Evolutionary conservation across 2,797 vertebrate species (phyloP).

Genomic region (Caiman crocodilus): DNA sequence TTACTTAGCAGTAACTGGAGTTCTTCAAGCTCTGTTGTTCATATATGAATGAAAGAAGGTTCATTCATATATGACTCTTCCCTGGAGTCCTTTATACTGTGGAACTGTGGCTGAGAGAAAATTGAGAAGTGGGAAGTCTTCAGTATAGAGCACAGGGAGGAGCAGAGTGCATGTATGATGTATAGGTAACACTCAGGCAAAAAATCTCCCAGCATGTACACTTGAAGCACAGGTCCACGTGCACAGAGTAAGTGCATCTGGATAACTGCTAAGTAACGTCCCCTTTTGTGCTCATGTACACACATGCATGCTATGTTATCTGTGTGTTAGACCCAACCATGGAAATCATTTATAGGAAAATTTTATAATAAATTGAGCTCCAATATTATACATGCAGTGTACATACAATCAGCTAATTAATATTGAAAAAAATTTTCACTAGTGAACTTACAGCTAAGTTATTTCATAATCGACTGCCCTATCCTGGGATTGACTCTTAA

Average conservation of each 20-base stretch:
- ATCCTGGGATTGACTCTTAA: background rate
- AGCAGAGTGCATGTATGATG: too few relatives aligned
- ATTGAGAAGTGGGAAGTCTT: too few relatives aligned
- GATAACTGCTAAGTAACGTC: too few relatives aligned
- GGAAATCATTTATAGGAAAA: background rate
- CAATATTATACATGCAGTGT: background rate
- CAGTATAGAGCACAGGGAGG: too few relatives aligned
- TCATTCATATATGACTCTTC: too few relatives aligned
- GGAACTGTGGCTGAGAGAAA: too few relatives aligned
- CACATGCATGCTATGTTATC: background rate
- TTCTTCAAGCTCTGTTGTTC: too few relatives aligned
- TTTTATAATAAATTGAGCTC: background rate
- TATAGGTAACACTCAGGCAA: too few relatives aligned
- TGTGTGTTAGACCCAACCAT: background rate
- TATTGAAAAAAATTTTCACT: background rate
- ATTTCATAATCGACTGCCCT: background rate
- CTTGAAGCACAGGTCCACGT: background rate
- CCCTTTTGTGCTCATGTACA: accelerated
- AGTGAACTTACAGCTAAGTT: background rate
- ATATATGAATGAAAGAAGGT: too few relatives aligned
- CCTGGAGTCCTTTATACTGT: too few relatives aligned
- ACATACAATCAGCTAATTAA: background rate
- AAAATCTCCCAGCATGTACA: background rate
- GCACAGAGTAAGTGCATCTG: too few relatives aligned
- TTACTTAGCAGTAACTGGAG: too few relatives aligned